Evolutionary conservation across 2,888 invertebrate genomes (phyloP).

Genomic region (Andrena marginata): DNA sequence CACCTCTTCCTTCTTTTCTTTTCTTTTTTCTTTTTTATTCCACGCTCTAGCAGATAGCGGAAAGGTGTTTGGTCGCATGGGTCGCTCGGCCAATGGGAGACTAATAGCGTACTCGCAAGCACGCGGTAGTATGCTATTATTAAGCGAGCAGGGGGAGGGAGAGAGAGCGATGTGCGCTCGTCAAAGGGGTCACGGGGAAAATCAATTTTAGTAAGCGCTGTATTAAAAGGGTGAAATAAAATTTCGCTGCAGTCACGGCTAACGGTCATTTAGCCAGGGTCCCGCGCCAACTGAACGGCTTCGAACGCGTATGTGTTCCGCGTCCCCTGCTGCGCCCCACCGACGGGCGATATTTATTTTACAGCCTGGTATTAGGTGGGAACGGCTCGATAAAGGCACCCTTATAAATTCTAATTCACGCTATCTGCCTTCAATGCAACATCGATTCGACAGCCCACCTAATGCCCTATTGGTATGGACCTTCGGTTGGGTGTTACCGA

Average conservation of each 20-base stretch:
- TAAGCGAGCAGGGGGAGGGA: conserved; percentile 48
- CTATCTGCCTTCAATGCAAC: conserved; percentile 12
- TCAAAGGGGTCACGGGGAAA: conserved; percentile 60
- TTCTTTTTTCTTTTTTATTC: background rate
- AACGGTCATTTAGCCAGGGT: conserved; percentile 22
- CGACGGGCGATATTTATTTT: conserved; percentile 38
- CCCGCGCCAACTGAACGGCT: background rate
- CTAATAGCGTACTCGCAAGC: conserved; percentile 34
- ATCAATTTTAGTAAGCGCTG: conserved; percentile 48
- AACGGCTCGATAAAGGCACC: conserved; percentile 8
- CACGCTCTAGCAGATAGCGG: background rate
- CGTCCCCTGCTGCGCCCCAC: background rate
- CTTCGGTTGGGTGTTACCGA: background rate
- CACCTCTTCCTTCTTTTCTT: background rate
- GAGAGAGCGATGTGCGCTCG: conserved; percentile 27
- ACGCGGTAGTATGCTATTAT: conserved; percentile 59
- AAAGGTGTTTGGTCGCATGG: conserved; percentile 28
- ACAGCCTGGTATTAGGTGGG: background rate
- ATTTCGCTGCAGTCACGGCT: conserved; percentile 27
- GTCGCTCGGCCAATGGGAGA: conserved; percentile 19
- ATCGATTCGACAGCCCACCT: conserved; percentile 8
- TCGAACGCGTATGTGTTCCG: conserved; percentile 7
- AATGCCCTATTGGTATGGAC: background rate
- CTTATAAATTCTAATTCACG: conserved; percentile 36
- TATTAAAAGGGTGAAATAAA: conserved; percentile 44